Percentiles rank a stretch among this genome's conserved stretches.
Conservation (phyloP, 2,888 invertebrate genomes). For the Yponomeuta evonymella region DNA sequence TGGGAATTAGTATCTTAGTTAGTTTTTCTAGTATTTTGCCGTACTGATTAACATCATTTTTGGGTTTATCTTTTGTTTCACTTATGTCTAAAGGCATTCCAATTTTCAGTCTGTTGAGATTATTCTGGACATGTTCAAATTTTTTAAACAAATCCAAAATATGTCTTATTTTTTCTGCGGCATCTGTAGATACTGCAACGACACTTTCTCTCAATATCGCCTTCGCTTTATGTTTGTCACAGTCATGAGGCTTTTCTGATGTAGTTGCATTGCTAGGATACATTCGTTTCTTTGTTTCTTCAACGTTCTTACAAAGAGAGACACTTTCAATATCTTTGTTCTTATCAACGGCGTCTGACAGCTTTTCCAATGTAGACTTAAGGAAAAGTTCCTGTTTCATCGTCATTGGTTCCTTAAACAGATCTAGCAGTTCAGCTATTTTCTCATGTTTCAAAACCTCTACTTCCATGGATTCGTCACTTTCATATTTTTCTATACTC, state of each 20-base stretch:
- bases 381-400: slow-evolving; percentile 57
- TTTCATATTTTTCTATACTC: slow-evolving; percentile 57
- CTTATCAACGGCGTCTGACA: slow-evolving; percentile 49
- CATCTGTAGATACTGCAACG: slow-evolving; percentile 29
- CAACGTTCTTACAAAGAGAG: slow-evolving; percentile 48
- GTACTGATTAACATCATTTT: slow-evolving; percentile 28
- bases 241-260: not conserved
- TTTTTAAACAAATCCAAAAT: slow-evolving; percentile 50
- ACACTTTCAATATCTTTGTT: slow-evolving; percentile 44
- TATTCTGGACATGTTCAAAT: slow-evolving; percentile 46
- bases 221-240: slow-evolving; percentile 18
- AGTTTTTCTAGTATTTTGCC: slow-evolving; percentile 52
- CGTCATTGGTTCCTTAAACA: slow-evolving; percentile 62
- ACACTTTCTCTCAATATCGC: slow-evolving; percentile 17
- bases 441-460: slow-evolving; percentile 57
- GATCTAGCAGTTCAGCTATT: slow-evolving; percentile 52
- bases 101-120: slow-evolving; percentile 34
- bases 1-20: slow-evolving; percentile 51
- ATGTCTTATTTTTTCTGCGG: slow-evolving; percentile 46
- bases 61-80: slow-evolving; percentile 30
- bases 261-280: not conserved
- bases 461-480: slow-evolving; percentile 44
- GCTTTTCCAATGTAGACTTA: slow-evolving; percentile 51
- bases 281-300: slow-evolving; percentile 29
- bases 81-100: slow-evolving; percentile 14